Evolutionary conservation across 2,113 vertebrate species (phyloP).

Genomic region (Apus apus): DNA sequence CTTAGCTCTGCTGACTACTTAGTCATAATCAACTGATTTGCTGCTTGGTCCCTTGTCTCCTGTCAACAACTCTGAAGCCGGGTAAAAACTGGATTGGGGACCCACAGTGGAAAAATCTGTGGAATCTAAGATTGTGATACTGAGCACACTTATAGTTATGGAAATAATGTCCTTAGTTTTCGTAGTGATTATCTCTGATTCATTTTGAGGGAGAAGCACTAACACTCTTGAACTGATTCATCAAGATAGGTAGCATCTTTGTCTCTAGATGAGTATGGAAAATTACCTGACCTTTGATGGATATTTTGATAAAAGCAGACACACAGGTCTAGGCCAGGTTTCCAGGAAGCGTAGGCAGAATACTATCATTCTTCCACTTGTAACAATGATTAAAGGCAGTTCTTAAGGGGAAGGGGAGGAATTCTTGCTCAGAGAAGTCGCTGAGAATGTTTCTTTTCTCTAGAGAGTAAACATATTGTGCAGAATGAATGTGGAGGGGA

Average conservation of each 20-base stretch:
- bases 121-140: background rate
- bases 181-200: background rate
- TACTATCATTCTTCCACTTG: background rate
- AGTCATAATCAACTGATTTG: background rate
- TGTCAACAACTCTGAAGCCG: background rate
- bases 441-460: background rate
- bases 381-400: background rate
- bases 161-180: background rate
- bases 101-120: background rate
- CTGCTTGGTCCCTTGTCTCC: background rate
- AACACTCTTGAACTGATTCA: constrained; percentile 33
- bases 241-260: constrained; percentile 7
- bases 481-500: background rate
- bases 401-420: background rate
- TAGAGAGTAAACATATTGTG: background rate
- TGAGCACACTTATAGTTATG: background rate
- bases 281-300: constrained; percentile 73
- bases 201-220: constrained; percentile 25
- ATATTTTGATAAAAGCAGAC: constrained; percentile 59
- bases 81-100: background rate
- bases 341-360: constrained; percentile 69
- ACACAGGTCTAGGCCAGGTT: background rate
- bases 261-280: constrained; percentile 62
- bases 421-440: background rate
- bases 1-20: background rate